A percentile compares a stretch with the other conserved stretches of the same genome.
These are phyloP conservation scores for Montifringilla adamsi DNA, from an alignment of 2,113 vertebrate genomes.

Conservation along the genomic window DNA sequence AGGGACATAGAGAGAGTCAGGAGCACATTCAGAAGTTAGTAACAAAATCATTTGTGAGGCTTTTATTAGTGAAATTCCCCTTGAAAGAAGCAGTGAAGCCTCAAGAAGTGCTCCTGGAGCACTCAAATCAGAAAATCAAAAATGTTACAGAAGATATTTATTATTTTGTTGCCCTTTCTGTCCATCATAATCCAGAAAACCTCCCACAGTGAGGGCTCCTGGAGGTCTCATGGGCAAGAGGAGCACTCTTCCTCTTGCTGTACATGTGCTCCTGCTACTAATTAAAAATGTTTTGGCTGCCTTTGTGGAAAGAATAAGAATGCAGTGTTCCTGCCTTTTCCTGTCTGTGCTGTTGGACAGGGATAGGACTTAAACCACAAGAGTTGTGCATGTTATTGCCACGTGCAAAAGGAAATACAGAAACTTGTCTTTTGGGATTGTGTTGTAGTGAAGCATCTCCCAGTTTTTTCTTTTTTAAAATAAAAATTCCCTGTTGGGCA, in stretches of 20 bases:
- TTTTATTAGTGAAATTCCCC: background rate
- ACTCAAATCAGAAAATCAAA: background rate
- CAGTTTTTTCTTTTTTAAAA: background rate
- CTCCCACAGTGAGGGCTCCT: background rate
- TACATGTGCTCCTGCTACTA: background rate
- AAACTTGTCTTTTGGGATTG: background rate
- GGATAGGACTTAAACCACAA: background rate
- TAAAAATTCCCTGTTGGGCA: background rate
- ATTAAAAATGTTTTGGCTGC: background rate
- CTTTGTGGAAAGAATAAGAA: constrained; percentile 22
- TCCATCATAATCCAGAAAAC: background rate
- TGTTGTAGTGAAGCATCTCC: background rate
- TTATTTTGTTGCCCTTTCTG: background rate
- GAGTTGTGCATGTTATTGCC: background rate
- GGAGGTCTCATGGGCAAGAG: background rate
- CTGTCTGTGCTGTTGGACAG: background rate
- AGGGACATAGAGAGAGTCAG: background rate
- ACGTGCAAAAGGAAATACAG: background rate
- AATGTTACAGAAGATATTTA: background rate
- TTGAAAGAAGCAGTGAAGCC: background rate
- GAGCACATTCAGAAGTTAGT: background rate
- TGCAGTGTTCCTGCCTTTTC: background rate
- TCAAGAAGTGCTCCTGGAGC: background rate
- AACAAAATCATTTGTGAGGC: fast-evolving
- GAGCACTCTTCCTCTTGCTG: background rate